phyloP scores from a whole-genome alignment of 2,113 vertebrate species.

The Corythoichthys intestinalis region DNA sequence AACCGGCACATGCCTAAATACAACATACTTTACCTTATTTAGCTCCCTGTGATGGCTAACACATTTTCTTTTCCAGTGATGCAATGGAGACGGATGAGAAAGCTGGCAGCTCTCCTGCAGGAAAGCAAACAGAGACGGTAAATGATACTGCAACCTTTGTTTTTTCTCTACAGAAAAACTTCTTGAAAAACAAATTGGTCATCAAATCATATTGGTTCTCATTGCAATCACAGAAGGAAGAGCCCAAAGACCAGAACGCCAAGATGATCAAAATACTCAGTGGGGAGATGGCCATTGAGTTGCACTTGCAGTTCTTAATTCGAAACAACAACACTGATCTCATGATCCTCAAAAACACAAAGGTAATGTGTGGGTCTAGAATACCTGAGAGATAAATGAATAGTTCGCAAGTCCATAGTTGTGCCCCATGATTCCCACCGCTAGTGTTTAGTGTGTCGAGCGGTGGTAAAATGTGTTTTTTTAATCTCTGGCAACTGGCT shows the following conservation, averaged over 20 bases:
- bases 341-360: conserved; percentile 99
- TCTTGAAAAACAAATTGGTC: background rate
- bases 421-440: too few species aligned
- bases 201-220: background rate
- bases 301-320: conserved; percentile 97
- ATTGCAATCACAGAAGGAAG: conserved; percentile 79
- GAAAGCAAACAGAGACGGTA: conserved; percentile 81
- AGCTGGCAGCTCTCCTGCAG: conserved; percentile 75
- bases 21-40: background rate
- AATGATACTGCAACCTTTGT: conserved; percentile 26
- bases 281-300: conserved; percentile 97
- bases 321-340: conserved; percentile 99
- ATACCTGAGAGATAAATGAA: background rate
- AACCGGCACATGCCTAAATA: background rate
- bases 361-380: conserved; percentile 68
- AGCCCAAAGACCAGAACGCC: conserved; percentile 96
- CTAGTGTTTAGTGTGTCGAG: too few species aligned
- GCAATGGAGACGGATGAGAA: conserved; percentile 97
- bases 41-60: background rate
- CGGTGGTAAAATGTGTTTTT: too few species aligned
- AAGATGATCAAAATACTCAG: conserved; percentile 99
- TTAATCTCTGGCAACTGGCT: too few species aligned
- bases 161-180: background rate
- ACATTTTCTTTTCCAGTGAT: conserved; percentile 77
- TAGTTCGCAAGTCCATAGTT: background rate